A percentile compares a stretch with the other conserved stretches of the same genome.
Evolutionary conservation across 1,140 invertebrate genomes (phyloP).

Genomic region (Halesus radiatus): DNA sequence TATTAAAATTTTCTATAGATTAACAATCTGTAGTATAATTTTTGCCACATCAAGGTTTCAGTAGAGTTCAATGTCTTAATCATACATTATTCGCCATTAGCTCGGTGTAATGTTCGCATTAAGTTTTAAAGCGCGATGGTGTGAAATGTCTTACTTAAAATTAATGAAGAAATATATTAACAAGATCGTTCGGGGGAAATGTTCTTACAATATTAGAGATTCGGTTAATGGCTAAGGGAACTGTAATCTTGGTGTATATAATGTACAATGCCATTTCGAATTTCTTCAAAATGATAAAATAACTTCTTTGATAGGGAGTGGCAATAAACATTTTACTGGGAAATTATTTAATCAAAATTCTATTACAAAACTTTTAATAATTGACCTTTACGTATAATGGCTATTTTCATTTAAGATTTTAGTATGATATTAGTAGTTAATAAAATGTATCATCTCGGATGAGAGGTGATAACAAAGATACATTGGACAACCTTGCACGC

Average conservation of each 20-base stretch:
- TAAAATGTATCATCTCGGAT: too few species aligned
- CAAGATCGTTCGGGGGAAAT: slow-evolving; percentile 9
- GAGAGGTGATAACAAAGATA: too few species aligned
- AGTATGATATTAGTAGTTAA: too few species aligned
- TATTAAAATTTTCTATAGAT: too few species aligned
- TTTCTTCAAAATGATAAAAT: too few species aligned
- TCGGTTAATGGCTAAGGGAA: background rate
- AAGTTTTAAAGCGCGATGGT: slow-evolving; percentile 29
- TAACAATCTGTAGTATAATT: background rate
- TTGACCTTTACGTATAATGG: too few species aligned
- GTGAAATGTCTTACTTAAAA: slow-evolving; percentile 34
- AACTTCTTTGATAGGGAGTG: too few species aligned
- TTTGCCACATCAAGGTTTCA: background rate
- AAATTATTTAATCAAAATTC: too few species aligned
- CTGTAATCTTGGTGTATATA: slow-evolving; percentile 2
- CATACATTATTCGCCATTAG: slow-evolving; percentile 22
- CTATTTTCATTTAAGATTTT: too few species aligned
- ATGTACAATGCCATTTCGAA: background rate
- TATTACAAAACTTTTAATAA: too few species aligned
- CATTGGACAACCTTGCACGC: too few species aligned
- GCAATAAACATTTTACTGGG: too few species aligned
- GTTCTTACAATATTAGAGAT: slow-evolving; percentile 8
- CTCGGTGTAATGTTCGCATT: slow-evolving; percentile 19
- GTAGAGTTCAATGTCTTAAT: slow-evolving; percentile 8
- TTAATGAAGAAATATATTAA: slow-evolving; percentile 39